Percentiles rank a stretch among this genome's conserved stretches.
These are phyloP conservation scores for Neria commutata DNA, from an alignment of 2,888 invertebrate genomes.

Conservation along the genomic window DNA sequence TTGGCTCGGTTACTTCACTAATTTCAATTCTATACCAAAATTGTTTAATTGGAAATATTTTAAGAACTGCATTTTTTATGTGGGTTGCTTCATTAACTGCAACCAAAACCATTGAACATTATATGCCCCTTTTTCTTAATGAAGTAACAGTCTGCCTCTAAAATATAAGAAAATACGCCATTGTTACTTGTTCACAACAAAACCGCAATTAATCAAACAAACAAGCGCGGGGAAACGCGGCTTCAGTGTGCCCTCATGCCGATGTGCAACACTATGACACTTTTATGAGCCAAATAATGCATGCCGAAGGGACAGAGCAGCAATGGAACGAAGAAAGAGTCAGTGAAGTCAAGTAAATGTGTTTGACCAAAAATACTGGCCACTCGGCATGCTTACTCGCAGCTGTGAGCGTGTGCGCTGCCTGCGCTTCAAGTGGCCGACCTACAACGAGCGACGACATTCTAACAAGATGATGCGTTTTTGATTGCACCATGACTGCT, in stretches of 20 bases:
- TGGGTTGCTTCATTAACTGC: no score
- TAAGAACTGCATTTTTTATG: no score
- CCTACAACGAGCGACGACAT: constrained; percentile 10
- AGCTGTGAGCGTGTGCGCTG: background rate
- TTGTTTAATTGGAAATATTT: no score
- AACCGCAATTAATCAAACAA: background rate
- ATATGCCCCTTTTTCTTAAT: no score
- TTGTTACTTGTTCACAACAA: background rate
- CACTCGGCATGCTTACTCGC: background rate
- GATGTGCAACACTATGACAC: background rate
- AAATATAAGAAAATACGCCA: background rate
- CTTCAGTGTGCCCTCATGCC: background rate
- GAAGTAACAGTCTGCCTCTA: background rate
- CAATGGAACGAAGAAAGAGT: no score
- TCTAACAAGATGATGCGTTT: constrained; percentile 16
- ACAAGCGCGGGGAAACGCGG: background rate
- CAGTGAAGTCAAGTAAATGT: background rate
- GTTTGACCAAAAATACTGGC: constrained; percentile 1
- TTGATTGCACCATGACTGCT: constrained; percentile 18
- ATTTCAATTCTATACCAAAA: no score
- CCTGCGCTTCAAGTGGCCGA: background rate
- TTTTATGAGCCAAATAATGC: background rate
- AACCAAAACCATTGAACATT: no score
- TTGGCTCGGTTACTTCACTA: no score
- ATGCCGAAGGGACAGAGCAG: background rate